Evolutionary conservation across 2,888 invertebrate genomes (phyloP).

Genomic region (Orthonevra nobilis): DNA sequence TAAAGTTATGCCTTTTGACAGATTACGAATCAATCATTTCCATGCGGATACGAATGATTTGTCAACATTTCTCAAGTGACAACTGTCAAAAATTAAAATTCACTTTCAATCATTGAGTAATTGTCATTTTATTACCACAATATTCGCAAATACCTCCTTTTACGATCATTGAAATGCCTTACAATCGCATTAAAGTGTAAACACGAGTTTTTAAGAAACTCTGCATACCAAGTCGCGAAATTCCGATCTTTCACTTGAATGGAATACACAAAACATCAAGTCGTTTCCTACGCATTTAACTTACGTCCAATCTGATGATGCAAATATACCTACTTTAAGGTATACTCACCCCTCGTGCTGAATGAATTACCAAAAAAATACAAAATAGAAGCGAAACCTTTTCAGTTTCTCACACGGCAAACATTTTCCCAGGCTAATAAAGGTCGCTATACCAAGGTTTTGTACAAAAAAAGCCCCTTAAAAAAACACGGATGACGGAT

Average conservation of each 20-base stretch:
- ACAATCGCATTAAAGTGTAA: no score
- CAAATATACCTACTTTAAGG: conserved; percentile 9
- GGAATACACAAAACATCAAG: neutral
- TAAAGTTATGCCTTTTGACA: no score
- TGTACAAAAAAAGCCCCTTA: conserved; percentile 18
- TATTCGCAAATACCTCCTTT: no score
- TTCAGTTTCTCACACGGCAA: conserved; percentile 41
- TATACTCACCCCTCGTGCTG: conserved; percentile 14
- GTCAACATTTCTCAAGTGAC: no score
- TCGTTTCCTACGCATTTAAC: neutral
- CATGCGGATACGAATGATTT: no score
- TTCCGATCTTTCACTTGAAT: conserved; percentile 11
- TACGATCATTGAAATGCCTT: no score
- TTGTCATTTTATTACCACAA: no score
- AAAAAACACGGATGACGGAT: conserved; percentile 53
- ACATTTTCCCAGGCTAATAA: conserved; percentile 57
- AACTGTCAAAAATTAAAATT: no score
- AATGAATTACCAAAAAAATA: conserved; percentile 5
- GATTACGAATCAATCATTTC: no score
- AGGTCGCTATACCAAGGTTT: conserved; percentile 12
- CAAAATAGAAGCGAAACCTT: conserved; percentile 16
- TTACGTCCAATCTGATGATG: neutral
- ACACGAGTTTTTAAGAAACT: no score
- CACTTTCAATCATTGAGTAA: no score
- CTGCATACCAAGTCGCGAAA: no score